Evolutionary conservation across 2,888 invertebrate species (phyloP), one percentile per base, ranked within the genome.

Genomic region (Nemotelus nigrinus): DNA sequence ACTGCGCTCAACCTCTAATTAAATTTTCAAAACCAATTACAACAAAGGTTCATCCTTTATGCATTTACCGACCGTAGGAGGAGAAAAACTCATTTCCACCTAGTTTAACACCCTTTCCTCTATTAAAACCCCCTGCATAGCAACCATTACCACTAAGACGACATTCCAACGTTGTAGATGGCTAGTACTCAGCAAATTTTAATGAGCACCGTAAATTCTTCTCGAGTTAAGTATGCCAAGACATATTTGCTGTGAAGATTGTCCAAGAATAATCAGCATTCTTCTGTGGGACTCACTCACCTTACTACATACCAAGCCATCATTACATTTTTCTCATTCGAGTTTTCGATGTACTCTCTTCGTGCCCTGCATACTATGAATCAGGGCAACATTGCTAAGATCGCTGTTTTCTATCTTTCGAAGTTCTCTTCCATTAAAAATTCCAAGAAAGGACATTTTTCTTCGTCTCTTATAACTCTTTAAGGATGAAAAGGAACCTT

Each of bases 141-240:
- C 25, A 25, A 25, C 25, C 25, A 25, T 25, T 25, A 25, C 25
- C 25, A 25, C 25, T 25, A 25, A 25, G 25, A 25, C 25, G 25
- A 25, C 25, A 25, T 25, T 25, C 25, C 25, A 25, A 25, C 25
- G 25, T 25, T 25, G 25, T 25, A 25, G 25, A 25, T 25, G 25
- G 25, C 25, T 25, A 25, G 7, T 60, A 60, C 60, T 60, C 60
- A 60, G 60, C 60, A 60, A 60, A 60, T 60, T 60, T 60, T 60
- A 60, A 60, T 60, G 60, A 60, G 60, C 60, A 60, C 60, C 60
- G 60, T 60, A 60, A 60, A 60, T 5, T 60, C 60, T 60, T 25
- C 25, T 25, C 41, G 60, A 60, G 41, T 60, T 60, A 60, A 25
- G 60, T 60, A 60, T 60, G 25, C 41, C 60, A 60, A 60, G 60